phyloP scores from a whole-genome alignment of 2,888 invertebrate genomes.

The Subacronicta megacephala region DNA sequence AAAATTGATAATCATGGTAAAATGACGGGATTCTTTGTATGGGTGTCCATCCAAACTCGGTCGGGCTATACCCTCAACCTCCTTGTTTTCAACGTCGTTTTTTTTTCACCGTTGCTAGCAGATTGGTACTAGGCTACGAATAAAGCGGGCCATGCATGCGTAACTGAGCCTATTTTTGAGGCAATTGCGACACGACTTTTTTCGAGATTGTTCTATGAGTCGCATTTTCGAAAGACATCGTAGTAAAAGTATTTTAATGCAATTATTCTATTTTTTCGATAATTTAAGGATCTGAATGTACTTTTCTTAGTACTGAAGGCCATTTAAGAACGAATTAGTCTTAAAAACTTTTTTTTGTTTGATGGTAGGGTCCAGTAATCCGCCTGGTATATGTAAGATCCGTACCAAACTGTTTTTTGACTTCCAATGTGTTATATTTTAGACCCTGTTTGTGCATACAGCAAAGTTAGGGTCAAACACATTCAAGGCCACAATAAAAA shows the following conservation, averaged over 20 bases:
- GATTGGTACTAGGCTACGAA: constrained; percentile 67
- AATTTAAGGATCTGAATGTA: too few relatives aligned
- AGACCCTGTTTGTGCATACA: too few relatives aligned
- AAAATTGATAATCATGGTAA: constrained; percentile 48
- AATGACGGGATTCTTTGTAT: constrained; percentile 72
- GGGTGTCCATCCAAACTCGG: constrained; percentile 61
- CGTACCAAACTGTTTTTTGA: too few relatives aligned
- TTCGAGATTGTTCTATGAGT: constrained; percentile 29
- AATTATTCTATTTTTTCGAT: too few relatives aligned
- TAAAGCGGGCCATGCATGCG: constrained; percentile 67
- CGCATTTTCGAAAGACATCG: neutral
- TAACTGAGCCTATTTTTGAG: neutral
- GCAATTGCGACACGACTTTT: constrained; percentile 30
- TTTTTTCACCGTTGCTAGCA: constrained; percentile 75
- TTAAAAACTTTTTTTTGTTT: too few relatives aligned
- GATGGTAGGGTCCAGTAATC: too few relatives aligned
- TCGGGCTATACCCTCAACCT: constrained; percentile 74
- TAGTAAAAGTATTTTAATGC: neutral
- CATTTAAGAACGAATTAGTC: too few relatives aligned
- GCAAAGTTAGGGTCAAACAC: too few relatives aligned
- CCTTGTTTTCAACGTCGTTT: constrained; percentile 82
- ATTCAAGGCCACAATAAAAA: too few relatives aligned
- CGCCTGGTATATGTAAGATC: too few relatives aligned
- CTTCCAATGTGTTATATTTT: too few relatives aligned
- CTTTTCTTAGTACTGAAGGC: too few relatives aligned